phyloP scores from a whole-genome alignment of 2,113 vertebrate species.

The Riparia riparia region DNA sequence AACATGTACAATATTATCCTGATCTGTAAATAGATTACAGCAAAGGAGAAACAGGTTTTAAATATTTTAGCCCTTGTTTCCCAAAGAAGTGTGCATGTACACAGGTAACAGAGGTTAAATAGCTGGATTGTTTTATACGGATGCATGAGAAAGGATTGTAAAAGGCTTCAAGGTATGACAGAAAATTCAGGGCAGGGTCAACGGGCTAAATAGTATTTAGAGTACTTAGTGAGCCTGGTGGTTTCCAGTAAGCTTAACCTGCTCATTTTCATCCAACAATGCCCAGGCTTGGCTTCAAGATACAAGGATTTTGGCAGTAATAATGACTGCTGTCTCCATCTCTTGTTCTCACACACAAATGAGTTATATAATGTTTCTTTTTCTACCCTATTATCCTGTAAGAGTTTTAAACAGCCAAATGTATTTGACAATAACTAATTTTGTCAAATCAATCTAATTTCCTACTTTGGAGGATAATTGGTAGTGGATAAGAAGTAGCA shows the following conservation, averaged over 20 bases:
- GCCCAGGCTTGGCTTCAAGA: background rate
- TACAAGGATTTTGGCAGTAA: background rate
- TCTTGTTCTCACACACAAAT: background rate
- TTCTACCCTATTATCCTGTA: background rate
- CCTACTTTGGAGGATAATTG: background rate
- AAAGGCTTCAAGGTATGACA: background rate
- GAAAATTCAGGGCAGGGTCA: background rate
- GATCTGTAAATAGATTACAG: background rate
- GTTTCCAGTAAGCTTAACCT: background rate
- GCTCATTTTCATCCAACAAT: background rate
- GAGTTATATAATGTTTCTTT: background rate
- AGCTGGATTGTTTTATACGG: background rate
- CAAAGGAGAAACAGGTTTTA: background rate
- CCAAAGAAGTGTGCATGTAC: background rate
- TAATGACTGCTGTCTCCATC: background rate
- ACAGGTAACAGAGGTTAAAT: background rate
- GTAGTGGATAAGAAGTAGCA: slow-evolving; percentile 8
- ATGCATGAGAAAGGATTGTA: background rate
- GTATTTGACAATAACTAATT: slow-evolving; percentile 45
- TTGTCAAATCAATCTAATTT: slow-evolving; percentile 26
- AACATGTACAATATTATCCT: background rate
- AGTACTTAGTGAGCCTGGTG: background rate
- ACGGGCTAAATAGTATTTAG: background rate
- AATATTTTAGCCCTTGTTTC: background rate
- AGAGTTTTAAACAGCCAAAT: slow-evolving; percentile 15